Conservation (phyloP, 35 echinoderm and acorn worm species). For the Heliocidaris tuberculata region DNA sequence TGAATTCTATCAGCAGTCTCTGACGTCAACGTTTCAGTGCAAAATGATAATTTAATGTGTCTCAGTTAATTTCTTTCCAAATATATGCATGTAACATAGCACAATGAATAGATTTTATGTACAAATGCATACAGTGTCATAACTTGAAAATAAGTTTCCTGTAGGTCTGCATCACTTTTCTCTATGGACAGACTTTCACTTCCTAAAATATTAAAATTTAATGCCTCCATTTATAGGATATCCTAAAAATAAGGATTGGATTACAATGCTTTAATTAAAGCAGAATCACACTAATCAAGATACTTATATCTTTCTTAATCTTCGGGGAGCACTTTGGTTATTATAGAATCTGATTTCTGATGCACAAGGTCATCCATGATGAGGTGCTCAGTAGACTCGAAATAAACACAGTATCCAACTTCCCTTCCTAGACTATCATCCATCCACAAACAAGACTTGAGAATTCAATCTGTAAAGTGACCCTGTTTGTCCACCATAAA, state of each 20-base stretch:
- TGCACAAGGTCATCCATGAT: background rate
- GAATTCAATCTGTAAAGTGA: constrained; percentile 12
- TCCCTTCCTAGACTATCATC: background rate
- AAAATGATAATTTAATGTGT: no score
- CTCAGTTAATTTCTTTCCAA: no score
- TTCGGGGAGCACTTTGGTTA: background rate
- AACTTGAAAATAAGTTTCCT: background rate
- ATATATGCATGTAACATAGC: no score
- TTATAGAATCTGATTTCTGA: background rate
- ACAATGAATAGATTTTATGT: background rate
- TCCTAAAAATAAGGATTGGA: background rate
- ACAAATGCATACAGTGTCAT: background rate
- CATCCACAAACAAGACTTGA: background rate
- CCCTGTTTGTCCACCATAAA: background rate
- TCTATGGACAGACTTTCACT: background rate
- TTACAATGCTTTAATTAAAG: background rate
- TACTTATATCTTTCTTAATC: background rate
- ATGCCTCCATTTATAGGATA: background rate
- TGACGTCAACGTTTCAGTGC: background rate
- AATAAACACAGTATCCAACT: background rate
- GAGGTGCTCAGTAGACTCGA: background rate
- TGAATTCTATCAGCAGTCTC: background rate
- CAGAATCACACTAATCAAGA: background rate
- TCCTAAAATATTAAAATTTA: background rate
- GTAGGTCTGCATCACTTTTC: background rate